phyloP scores from a whole-genome alignment of 64 coral and sea anemone genomes.

The Cladopsammia gracilis region DNA sequence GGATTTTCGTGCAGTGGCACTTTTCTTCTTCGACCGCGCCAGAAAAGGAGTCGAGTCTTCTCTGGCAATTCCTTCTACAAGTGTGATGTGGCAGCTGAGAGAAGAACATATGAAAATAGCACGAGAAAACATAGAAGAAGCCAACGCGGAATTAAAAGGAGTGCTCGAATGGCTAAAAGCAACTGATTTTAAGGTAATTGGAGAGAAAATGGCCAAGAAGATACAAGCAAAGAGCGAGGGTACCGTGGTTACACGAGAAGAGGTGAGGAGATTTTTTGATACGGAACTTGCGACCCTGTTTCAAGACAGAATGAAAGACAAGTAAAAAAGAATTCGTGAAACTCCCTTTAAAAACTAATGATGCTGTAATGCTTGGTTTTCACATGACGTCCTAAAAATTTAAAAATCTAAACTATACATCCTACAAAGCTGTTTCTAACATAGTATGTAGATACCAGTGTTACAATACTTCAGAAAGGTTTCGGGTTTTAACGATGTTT shows the following conservation, averaged over 20 bases:
- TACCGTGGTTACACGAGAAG: not conserved
- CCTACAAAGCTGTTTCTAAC: no score
- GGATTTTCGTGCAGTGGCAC: slow-evolving; percentile 18
- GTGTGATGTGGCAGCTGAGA: slow-evolving; percentile 25
- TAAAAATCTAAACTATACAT: no score
- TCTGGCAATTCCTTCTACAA: slow-evolving; percentile 46
- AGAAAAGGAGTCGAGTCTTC: slow-evolving; percentile 31
- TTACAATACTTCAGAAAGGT: no score
- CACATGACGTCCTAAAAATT: no score
- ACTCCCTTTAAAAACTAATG: no score
- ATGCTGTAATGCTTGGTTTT: no score
- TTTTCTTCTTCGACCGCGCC: slow-evolving; percentile 13
- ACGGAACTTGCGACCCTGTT: not conserved
- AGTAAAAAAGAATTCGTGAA: not conserved
- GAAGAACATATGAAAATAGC: slow-evolving; percentile 46
- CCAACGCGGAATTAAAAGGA: not conserved
- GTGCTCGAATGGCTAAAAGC: slow-evolving; percentile 7
- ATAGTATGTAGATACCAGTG: no score
- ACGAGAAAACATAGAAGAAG: not conserved
- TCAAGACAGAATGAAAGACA: not conserved
- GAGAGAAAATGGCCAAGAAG: not conserved
- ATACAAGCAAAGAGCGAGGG: not conserved
- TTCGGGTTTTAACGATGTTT: no score
- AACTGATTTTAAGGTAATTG: slow-evolving; percentile 34
- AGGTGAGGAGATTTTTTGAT: not conserved